Evolutionary conservation across 1,140 invertebrate species (phyloP).

Genomic region (Chrysopa pallens): DNA sequence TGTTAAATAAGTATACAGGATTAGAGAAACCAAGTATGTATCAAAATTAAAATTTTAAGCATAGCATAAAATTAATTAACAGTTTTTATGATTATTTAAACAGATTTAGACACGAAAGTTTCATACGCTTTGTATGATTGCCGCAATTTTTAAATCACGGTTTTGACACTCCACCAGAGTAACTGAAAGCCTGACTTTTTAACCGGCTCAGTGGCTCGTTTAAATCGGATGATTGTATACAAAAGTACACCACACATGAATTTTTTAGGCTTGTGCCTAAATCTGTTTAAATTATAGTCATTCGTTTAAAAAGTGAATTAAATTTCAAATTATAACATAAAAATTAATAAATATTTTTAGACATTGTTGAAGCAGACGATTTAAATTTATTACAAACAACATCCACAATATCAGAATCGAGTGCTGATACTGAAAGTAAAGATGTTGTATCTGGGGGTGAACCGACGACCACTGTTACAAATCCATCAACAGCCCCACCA

Average conservation of each 20-base stretch:
- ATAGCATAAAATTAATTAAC: too few species aligned
- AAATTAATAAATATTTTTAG: conserved; percentile 14
- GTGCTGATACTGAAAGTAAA: conserved; percentile 14
- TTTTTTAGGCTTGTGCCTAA: too few species aligned
- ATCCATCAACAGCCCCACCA: conserved; percentile 3
- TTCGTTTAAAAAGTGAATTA: too few species aligned
- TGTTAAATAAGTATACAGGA: conserved; percentile 77
- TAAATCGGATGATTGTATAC: too few species aligned
- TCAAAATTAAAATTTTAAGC: neutral
- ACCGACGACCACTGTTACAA: neutral
- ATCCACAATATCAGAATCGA: neutral
- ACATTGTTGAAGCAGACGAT: conserved; percentile 33
- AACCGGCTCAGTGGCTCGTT: too few species aligned
- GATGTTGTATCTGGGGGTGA: conserved; percentile 5
- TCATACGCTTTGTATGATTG: conserved; percentile 2
- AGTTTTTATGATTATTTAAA: neutral
- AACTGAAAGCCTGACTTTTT: too few species aligned
- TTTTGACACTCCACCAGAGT: too few species aligned
- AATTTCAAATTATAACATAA: too few species aligned
- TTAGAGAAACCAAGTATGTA: conserved; percentile 69
- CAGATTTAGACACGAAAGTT: neutral
- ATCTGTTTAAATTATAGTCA: too few species aligned
- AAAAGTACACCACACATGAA: too few species aligned
- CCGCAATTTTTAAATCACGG: neutral
- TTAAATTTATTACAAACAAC: conserved; percentile 17